phyloP scores from a whole-genome alignment of 2,888 invertebrate genomes.

The Taphrorychus bicolor region DNA sequence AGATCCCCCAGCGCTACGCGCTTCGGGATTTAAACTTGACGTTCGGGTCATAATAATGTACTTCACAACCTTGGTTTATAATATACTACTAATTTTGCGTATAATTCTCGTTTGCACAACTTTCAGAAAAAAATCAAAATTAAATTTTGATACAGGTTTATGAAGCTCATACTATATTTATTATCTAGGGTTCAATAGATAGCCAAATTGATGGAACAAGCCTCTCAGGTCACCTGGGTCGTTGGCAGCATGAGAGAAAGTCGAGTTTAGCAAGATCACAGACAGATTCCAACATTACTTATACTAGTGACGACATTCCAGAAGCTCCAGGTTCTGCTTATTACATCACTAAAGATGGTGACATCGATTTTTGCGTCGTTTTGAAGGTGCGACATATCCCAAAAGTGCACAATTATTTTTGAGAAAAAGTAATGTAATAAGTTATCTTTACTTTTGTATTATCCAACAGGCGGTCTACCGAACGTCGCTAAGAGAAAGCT shows the following conservation, averaged over 20 bases:
- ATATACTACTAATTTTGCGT: too few relatives aligned
- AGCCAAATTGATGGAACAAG: conserved; percentile 82
- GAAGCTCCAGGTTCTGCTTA: conserved; percentile 88
- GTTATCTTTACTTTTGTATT: neutral
- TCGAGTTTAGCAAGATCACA: conserved; percentile 79
- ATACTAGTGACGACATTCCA: conserved; percentile 83
- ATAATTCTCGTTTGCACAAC: too few relatives aligned
- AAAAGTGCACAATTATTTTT: too few relatives aligned
- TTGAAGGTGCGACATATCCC: too few relatives aligned
- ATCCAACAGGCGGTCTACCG: conserved; percentile 79
- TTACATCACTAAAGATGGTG: conserved; percentile 95
- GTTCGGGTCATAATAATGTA: too few relatives aligned
- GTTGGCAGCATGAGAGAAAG: conserved; percentile 71
- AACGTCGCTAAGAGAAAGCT: conserved; percentile 83
- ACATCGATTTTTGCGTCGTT: conserved; percentile 90
- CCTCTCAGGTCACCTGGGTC: conserved; percentile 56
- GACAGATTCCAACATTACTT: conserved; percentile 91
- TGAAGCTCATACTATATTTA: neutral
- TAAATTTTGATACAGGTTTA: neutral
- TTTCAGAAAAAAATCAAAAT: neutral
- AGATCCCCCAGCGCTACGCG: too few relatives aligned
- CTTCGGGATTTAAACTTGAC: too few relatives aligned
- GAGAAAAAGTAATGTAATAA: too few relatives aligned
- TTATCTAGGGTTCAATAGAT: conserved; percentile 77
- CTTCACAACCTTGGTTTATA: too few relatives aligned